phyloP scores from a whole-genome alignment of 2,113 vertebrate species.

The Toxotes jaculatrix region DNA sequence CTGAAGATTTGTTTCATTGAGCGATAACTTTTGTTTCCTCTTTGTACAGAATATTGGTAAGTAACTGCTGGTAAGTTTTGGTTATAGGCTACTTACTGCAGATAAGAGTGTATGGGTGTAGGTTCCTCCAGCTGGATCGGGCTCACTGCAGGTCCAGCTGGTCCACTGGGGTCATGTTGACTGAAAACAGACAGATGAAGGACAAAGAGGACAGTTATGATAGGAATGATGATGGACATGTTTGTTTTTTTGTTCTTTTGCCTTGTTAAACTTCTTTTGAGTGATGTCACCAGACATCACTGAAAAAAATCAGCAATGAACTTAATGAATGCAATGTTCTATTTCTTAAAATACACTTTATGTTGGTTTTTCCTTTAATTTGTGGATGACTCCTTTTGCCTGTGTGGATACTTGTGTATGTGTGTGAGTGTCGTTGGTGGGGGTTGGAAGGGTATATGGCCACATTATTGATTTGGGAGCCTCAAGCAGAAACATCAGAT shows the following conservation, averaged over 20 bases:
- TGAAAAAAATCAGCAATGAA: no score
- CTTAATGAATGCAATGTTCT: no score
- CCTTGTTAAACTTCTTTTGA: no score
- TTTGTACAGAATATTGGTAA: neutral
- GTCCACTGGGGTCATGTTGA: conserved; percentile 92
- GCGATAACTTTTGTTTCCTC: no score
- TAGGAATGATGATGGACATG: no score
- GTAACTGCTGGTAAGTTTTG: neutral
- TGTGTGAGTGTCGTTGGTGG: neutral
- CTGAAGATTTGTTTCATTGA: neutral
- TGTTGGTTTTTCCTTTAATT: neutral
- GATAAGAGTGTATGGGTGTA: conserved; percentile 78
- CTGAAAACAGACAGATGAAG: conserved; percentile 72
- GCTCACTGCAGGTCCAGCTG: conserved; percentile 89
- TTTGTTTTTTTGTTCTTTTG: no score
- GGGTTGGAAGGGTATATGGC: neutral
- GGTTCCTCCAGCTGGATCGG: conserved; percentile 85
- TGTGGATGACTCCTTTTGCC: neutral
- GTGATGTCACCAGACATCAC: no score
- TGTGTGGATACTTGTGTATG: neutral
- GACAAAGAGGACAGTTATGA: conserved; percentile 2
- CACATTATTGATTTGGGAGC: conserved; percentile 23
- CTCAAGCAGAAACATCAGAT: neutral
- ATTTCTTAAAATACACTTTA: no score
- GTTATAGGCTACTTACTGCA: conserved; percentile 80